phyloP scores from a whole-genome alignment of 2,797 vertebrate species.

The Periophthalmus magnuspinnatus region DNA sequence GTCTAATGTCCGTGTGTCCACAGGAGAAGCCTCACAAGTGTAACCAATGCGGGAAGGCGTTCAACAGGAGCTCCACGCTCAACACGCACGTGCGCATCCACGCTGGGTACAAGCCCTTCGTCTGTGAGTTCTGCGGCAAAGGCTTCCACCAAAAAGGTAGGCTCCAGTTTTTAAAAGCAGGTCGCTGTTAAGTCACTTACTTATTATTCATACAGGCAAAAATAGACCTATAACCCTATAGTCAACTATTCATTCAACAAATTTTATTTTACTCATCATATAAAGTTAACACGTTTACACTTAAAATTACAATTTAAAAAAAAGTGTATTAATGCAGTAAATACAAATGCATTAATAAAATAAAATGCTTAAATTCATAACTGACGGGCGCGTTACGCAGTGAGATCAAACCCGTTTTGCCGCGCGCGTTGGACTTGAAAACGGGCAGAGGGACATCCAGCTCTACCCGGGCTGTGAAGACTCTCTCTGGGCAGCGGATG shows the following conservation, averaged over 20 bases:
- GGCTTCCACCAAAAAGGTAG: conserved; percentile 98
- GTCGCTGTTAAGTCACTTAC: too few species aligned
- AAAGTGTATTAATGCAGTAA: too few species aligned
- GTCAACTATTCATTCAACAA: too few species aligned
- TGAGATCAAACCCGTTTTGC: not conserved
- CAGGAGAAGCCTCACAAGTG: conserved; percentile 99
- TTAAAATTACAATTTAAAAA: not conserved
- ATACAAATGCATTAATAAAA: not conserved
- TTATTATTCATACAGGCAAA: too few species aligned
- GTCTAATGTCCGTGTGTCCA: not conserved
- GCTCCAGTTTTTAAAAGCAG: not conserved
- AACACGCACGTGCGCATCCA: conserved; percentile 97
- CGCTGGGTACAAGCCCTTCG: conserved; percentile 96
- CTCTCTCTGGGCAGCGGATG: not conserved
- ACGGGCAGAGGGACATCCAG: not conserved
- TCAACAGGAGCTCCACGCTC: conserved; percentile 95
- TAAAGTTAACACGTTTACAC: not conserved
- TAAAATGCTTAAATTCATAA: not conserved
- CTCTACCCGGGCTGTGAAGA: not conserved
- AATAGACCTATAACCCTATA: too few species aligned
- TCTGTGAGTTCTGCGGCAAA: conserved; percentile 97
- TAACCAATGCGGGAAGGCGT: conserved; percentile 97
- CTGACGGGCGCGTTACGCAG: not conserved
- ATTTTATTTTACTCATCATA: too few species aligned
- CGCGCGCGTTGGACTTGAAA: not conserved